Base-by-base conservation (phyloP, 2,888 invertebrate species). In the Tetramorium bicarinatum region DNA sequence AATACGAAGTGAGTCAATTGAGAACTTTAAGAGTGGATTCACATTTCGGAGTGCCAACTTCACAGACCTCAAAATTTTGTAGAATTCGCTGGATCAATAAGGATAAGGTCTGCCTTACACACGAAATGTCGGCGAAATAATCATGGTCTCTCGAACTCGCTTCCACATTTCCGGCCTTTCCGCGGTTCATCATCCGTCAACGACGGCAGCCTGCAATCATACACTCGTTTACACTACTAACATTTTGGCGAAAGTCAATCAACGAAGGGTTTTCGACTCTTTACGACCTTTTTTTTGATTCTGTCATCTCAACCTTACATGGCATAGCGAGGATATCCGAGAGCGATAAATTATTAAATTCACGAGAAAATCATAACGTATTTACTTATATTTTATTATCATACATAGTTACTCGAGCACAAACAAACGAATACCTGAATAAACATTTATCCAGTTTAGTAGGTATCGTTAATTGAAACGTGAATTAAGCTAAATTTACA, bases 171-270 rank as follows among this genome's bases (percentile, higher is more conserved):
- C 34, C 49, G 59, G 25, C 34, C 76, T 71, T 80, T 83, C 52
- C 52, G 41, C 76, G 77, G 4, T 66, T 85, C 83, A 77, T 90
- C 89, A 88, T 89, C 87, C 88, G 80, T 87, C 86, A 87, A 69
- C 83, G 79, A 69, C 69, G 88, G 84, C 88, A 84, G 84, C 80
- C 84, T 88, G 87, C 88, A 89, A 90, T 90, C 90, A 88, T 86
- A 89, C 87, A 87, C 87, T 87, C 87, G 87, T 89, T 88, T 62
- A 69, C n/a, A 21, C 54, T 54, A 54, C 75, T 77, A 69, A 29
- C 25, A 56, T 67, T 77, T 69, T 44, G 54, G 44, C 9, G 29
- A 18, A 18, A 47, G 15, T 56, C 54, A 76, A 15, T 54, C 61
- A 76, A 18, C 38, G 52, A 61, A 18, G 29, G 29, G 13, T 9